Evolutionary conservation across 1,140 invertebrate species (phyloP), one percentile per base, ranked within the genome.

Genomic region (Camponotus vicinus): DNA sequence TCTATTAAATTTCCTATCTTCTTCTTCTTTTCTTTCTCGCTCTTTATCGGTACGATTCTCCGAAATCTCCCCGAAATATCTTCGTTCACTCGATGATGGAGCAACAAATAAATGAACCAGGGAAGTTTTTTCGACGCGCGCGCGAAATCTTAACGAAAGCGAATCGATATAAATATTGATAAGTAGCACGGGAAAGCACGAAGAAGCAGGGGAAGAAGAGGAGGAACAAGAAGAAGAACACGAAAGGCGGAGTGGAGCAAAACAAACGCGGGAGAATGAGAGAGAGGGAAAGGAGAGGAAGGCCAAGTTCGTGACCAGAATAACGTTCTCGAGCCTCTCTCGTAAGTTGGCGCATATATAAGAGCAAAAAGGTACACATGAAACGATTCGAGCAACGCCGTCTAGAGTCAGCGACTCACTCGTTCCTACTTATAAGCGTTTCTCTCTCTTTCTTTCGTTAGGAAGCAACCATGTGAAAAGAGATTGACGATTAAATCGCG

Each of bases 111-210:
- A 13, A 66, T 18, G 1, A 49, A 27, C 64, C n/a, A 27, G 9
- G 13, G 18, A 32, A 18, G 13, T 77, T 32, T 52, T 52, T 49
- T 40, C 32, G n/a, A 40, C 18, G 21, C 34, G 18, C 5, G 3
- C 11, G 45, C 18, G 45, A 49, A 42, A 42, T 21, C 40, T 57
- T 66, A 75, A 80, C 32, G 55, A 89, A 73, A 76, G 67, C 69
- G 70, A 88, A 89, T 89, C 75, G 80, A 59, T 73, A 73, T 79
- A 86, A 89, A 89, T 89, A 88, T 89, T 80, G 88, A 89, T 89
- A 89, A 88, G 67, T 59, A 40, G 11, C 18, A 64, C 34, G 49
- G n/a, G 21, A 13, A 2, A 1, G n/a, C 18, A 70, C 37, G 76
- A 66, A 40, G 27, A 45, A 70, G 49, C 66, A 34, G 8, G 21